Percentiles rank a stretch among this genome's conserved stretches.
phyloP scores from a whole-genome alignment of 2,888 invertebrate genomes.

The Athetis lepigone region DNA sequence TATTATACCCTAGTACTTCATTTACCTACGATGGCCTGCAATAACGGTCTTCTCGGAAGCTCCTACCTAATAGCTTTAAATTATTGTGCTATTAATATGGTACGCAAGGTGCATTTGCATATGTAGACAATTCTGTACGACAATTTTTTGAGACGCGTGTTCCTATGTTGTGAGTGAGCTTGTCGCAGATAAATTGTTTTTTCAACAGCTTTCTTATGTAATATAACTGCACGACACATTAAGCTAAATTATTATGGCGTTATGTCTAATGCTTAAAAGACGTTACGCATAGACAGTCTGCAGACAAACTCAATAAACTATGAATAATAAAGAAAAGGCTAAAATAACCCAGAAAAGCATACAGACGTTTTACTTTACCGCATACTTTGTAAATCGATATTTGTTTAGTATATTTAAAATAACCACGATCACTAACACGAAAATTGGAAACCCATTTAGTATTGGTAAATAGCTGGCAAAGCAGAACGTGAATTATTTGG shows the following conservation, averaged over 20 bases:
- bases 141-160: slow-evolving; percentile 1
- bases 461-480: slow-evolving; percentile 57
- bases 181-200: too few relatives aligned
- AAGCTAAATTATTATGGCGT: too few relatives aligned
- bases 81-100: slow-evolving; percentile 53
- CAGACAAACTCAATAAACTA: too few relatives aligned
- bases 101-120: slow-evolving; percentile 39
- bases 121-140: slow-evolving; percentile 25
- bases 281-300: too few relatives aligned
- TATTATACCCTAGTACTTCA: slow-evolving; percentile 66
- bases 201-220: too few relatives aligned
- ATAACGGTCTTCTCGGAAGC: slow-evolving; percentile 67
- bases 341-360: too few relatives aligned
- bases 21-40: slow-evolving; percentile 60
- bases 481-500: slow-evolving; percentile 63
- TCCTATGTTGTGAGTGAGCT: neutral
- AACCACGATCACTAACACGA: slow-evolving; percentile 22
- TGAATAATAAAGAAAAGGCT: too few relatives aligned
- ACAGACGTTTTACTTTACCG: too few relatives aligned
- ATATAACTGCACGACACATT: too few relatives aligned
- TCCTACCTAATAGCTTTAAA: slow-evolving; percentile 61
- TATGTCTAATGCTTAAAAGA: too few relatives aligned
- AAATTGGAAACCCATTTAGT: slow-evolving; percentile 36
- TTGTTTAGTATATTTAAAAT: too few relatives aligned
- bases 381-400: too few relatives aligned